Base-by-base conservation (phyloP, 1,140 invertebrate genomes). In the Zeugodacus cucurbitae region DNA sequence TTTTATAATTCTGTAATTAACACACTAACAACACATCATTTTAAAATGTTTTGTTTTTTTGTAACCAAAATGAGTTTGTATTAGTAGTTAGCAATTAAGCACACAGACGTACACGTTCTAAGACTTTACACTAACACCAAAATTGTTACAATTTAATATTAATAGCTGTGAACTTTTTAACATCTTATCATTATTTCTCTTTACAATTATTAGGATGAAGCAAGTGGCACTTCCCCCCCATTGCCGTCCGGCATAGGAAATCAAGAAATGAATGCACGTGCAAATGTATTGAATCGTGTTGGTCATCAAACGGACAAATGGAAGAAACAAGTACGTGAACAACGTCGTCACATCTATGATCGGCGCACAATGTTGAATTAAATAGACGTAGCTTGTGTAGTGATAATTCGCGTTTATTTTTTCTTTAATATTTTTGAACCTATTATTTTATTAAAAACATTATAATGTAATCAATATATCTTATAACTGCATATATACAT, bases 321-420 rank as follows among this genome's bases (percentile, higher is more conserved):
- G 99, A 99, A 99, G 93, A 95, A 96, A 44, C 98, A 99, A 94
- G 98, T 99, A 1, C 96, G 98, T 89, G 98, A 99, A 92, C 99
- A 99, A 93, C 95, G 99, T 87, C 95, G 97, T 90, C 99, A 99
- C 94, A 99, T 99, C 92, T 99, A 99, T 92, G 98, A 99, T 93
- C 95, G 97, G 88, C 98, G 99, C 94, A 99, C 98, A 11, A 99
- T 99, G 98, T 95, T 99, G 34, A 99, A 99, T 95, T 99, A 95
- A 95, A 48, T 88, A n/a, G n/a, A 57, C 22, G 26, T 32, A 14
- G 34, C 17, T 26, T 62, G 10, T 26, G 58, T 22, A 62, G 58
- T 26, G 58, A n/a, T 22, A 26, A 10, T 74, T 37, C 32, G 34
- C 34, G 22, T 74, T 22, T 32, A 67, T 67, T 32, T 67, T 32